These are phyloP conservation scores for Drosophila sechellia DNA, from an alignment of 1,140 invertebrate genomes.

Conservation along the genomic window DNA sequence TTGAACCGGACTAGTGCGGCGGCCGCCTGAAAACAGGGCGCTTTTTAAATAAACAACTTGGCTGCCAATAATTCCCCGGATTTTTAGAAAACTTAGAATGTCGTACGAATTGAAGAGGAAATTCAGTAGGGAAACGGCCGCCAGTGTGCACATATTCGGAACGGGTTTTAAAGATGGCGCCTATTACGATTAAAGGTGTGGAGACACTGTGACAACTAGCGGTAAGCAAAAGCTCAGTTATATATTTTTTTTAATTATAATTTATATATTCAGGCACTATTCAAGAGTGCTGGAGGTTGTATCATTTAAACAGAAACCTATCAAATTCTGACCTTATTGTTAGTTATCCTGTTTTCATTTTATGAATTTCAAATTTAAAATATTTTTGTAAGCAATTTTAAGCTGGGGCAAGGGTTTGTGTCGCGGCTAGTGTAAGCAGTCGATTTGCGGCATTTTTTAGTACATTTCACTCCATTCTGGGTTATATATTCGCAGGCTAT, in stretches of 20 bases:
- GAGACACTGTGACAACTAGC: background rate
- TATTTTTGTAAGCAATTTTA: background rate
- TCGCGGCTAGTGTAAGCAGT: background rate
- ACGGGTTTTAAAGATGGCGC: conserved; percentile 4
- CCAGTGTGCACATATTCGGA: background rate
- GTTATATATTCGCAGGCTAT: conserved; percentile 3
- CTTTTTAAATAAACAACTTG: conserved; percentile 7
- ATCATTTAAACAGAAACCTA: too few species aligned
- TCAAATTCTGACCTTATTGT: background rate
- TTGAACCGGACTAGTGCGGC: conserved; percentile 35
- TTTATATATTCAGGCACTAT: too few species aligned
- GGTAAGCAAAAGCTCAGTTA: background rate
- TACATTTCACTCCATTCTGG: background rate
- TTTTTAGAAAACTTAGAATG: background rate
- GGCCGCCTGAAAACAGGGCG: background rate
- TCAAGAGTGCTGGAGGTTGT: too few species aligned
- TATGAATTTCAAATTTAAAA: background rate
- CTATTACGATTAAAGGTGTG: background rate
- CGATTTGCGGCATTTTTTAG: background rate
- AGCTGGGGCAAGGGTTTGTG: background rate
- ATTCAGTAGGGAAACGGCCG: background rate
- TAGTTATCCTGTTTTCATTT: background rate
- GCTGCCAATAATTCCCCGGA: conserved; percentile 4
- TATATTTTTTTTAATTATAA: too few species aligned
- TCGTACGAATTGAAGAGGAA: background rate